Conservation (phyloP, 2,888 invertebrate genomes). For the Axea sp. region DNA sequence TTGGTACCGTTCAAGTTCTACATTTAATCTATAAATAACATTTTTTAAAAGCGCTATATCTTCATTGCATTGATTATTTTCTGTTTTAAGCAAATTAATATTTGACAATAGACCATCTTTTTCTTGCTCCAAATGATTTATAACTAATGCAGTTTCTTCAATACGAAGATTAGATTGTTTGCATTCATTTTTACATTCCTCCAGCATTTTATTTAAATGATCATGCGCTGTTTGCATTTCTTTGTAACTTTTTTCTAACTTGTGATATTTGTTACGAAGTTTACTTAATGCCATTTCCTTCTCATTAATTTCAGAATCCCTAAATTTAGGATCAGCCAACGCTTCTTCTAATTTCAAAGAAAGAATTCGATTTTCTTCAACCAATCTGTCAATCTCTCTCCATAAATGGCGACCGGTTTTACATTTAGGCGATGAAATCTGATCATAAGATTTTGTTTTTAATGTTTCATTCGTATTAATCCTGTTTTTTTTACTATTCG, state of each 20-base stretch:
- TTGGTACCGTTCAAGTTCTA: constrained; percentile 88
- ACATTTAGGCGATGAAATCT: constrained; percentile 50
- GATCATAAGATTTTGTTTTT: constrained; percentile 52
- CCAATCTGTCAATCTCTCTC: constrained; percentile 65
- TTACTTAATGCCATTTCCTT: constrained; percentile 66
- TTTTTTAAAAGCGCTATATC: constrained; percentile 88
- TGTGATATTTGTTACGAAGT: constrained; percentile 67
- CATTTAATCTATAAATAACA: constrained; percentile 88
- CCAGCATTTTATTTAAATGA: constrained; percentile 63
- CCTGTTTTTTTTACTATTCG: constrained; percentile 61
- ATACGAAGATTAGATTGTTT: constrained; percentile 65
- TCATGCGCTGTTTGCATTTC: constrained; percentile 63
- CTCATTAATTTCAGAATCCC: constrained; percentile 65
- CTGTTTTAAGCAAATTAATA: constrained; percentile 79
- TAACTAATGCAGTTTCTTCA: constrained; percentile 65
- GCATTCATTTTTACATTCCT: constrained; percentile 68
- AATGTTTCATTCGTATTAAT: constrained; percentile 21
- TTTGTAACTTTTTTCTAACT: constrained; percentile 68
- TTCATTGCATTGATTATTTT: constrained; percentile 82
- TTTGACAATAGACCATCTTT: constrained; percentile 61
- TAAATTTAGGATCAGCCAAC: constrained; percentile 51
- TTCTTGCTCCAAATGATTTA: constrained; percentile 67
- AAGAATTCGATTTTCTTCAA: constrained; percentile 66
- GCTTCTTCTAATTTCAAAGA: constrained; percentile 60
- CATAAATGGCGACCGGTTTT: constrained; percentile 65